These are phyloP conservation scores for Calephelis virginiensis DNA, from an alignment of 1,140 invertebrate species.

Conservation along the genomic window DNA sequence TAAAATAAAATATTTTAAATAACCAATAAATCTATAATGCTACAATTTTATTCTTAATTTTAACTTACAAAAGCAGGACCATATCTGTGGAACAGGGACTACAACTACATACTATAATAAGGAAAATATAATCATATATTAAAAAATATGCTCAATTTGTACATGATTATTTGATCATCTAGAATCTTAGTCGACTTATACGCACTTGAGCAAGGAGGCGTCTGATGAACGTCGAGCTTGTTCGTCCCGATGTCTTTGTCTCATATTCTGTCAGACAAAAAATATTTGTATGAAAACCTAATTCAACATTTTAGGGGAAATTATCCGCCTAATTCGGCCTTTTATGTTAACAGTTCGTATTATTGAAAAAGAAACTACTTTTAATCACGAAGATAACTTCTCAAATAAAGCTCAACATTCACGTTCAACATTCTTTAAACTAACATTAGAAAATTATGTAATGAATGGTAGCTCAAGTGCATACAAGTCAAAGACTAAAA, in stretches of 20 bases:
- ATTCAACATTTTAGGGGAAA: neutral
- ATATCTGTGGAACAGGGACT: neutral
- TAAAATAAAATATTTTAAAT: too few species aligned
- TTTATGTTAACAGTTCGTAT: neutral
- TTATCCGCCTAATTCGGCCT: too few species aligned
- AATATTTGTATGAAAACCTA: neutral
- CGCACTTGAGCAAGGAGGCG: slow-evolving; percentile 3
- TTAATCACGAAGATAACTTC: too few species aligned
- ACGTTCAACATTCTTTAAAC: too few species aligned
- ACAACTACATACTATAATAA: slow-evolving; percentile 7
- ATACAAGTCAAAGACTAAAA: neutral
- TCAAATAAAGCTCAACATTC: too few species aligned
- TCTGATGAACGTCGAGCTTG: neutral
- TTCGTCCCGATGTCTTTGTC: neutral
- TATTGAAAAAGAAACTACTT: neutral
- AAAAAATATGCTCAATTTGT: slow-evolving; percentile 13
- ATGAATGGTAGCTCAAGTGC: neutral
- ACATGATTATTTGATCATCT: slow-evolving; percentile 8
- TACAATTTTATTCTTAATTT: neutral
- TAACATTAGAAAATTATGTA: too few species aligned
- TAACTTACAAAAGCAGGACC: neutral
- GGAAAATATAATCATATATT: slow-evolving; percentile 12
- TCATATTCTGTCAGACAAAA: neutral
- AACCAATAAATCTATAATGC: too few species aligned
- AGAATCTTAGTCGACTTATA: neutral